A percentile compares a stretch with the other conserved stretches of the same genome.
phyloP scores from a whole-genome alignment of 2,113 vertebrate genomes.

The Corydoras sp. region DNA sequence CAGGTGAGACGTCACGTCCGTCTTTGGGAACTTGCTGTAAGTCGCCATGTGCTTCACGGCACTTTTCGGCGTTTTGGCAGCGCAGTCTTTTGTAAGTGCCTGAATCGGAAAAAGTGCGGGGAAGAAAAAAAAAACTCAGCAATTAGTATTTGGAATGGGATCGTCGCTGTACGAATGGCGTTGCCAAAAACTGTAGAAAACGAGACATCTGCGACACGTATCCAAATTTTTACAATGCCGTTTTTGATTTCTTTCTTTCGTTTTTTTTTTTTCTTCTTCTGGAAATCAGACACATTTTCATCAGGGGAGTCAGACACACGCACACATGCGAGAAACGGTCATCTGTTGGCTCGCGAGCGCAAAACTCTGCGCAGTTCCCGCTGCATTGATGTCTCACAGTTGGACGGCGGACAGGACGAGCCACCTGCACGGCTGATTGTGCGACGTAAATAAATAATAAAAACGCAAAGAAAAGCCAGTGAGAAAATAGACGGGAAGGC shows the following conservation, averaged over 20 bases:
- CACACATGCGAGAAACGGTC: constrained; percentile 31
- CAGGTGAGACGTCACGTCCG: no score
- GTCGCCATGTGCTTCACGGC: not conserved
- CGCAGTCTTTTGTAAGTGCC: not conserved
- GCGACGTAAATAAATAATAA: constrained; percentile 10
- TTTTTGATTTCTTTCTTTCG: not conserved
- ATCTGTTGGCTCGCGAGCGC: not conserved
- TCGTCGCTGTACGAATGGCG: not conserved
- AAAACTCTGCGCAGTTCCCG: not conserved
- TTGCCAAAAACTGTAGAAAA: constrained; percentile 7
- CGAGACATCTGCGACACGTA: not conserved
- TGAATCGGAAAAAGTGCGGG: constrained; percentile 1
- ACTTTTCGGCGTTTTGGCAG: constrained; percentile 13
- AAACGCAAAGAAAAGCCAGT: constrained; percentile 4
- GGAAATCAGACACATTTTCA: constrained; percentile 1
- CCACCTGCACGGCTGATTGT: constrained; percentile 64
- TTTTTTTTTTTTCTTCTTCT: constrained; percentile 1
- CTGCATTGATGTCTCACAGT: constrained; percentile 61
- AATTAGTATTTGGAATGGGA: constrained; percentile 13
- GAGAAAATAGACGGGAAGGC: not conserved
- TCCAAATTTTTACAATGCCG: not conserved
- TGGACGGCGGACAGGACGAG: constrained; percentile 59
- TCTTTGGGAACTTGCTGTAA: not conserved
- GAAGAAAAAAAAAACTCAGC: constrained; percentile 7
- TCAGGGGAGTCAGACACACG: constrained; percentile 43